Conservation (phyloP, 2,113 vertebrate genomes). For the Rhodinocichla rosea region DNA sequence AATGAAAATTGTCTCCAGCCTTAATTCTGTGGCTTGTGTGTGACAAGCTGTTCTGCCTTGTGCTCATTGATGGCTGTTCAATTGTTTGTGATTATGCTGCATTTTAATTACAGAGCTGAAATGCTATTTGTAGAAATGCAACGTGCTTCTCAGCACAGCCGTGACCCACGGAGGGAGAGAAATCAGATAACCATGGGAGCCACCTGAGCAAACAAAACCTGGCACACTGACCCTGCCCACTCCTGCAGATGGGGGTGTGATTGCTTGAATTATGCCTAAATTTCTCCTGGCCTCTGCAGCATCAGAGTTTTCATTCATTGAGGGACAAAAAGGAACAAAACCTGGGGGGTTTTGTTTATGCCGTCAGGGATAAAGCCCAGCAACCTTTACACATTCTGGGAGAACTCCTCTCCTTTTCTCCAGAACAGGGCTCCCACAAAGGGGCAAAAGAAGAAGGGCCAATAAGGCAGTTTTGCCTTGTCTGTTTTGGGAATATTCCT, state of each 20-base stretch:
- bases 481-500: background rate
- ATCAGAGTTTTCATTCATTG: background rate
- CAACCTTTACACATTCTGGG: background rate
- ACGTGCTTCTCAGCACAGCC: background rate
- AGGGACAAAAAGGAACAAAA: background rate
- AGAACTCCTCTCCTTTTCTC: background rate
- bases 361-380: background rate
- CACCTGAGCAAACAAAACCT: background rate
- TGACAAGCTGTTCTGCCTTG: constrained; percentile 25
- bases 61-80: background rate
- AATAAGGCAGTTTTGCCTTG: accelerated
- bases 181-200: background rate
- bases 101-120: constrained; percentile 46
- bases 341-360: too few species aligned
- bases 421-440: background rate
- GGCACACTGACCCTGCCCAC: background rate
- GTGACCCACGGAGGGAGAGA: background rate
- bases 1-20: constrained; percentile 8
- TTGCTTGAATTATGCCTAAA: background rate
- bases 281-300: background rate
- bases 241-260: background rate
- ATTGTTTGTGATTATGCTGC: background rate
- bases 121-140: background rate
- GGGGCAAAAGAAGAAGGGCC: background rate
- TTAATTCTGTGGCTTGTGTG: background rate